Base-by-base conservation (phyloP, 2,797 vertebrate genomes). In the Trematomus bernacchii region DNA sequence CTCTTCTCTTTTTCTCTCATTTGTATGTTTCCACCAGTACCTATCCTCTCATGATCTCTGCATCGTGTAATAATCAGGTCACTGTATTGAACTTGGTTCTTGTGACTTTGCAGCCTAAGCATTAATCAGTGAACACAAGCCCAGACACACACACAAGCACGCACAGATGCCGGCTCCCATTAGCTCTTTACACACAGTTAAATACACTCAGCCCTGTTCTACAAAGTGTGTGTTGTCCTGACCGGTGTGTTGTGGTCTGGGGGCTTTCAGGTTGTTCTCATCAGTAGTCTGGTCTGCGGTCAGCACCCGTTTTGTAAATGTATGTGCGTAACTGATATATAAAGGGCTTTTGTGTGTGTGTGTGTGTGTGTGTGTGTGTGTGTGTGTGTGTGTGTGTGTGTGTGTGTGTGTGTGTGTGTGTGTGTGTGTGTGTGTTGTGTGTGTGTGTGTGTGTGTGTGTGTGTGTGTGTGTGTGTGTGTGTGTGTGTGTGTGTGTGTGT, bases 51-150 rank as follows among this genome's bases (percentile, higher is more conserved):
- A 50, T 63, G 47, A 54, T 80, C 53, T 48, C 58, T 57, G 37
- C 12, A 42, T 69, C 63, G 3, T 42, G 10, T 53, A 71, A 64
- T 43, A 51, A 55, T 53, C 78, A 83, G 77, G 84, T 84, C 77
- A 84, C 72, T 33, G 30, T 57, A 52, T 55, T 69, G 75, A 69
- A 64, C 65, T 18, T 10, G 40, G 48, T 61, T 80, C 76, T 73
- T 83, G 73, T 82, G 77, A 86, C 79, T 88, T 80, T 83, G 55
- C 79, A 73, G 71, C 66, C 69, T 59, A 43, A 71, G 66, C 83
- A 61, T 73, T 76, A 79, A 77, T 77, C 51, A 62, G 74, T 67
- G 66, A 77, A 42, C 27, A 61, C 54, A 57, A 27, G 16, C 54
- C n/a, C 53, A 19, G 51, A 19, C 50, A 40, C 18, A 37, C 73